Evolutionary conservation across 2,113 vertebrate species (phyloP).

Genomic region (Stigmatopora nigra): DNA sequence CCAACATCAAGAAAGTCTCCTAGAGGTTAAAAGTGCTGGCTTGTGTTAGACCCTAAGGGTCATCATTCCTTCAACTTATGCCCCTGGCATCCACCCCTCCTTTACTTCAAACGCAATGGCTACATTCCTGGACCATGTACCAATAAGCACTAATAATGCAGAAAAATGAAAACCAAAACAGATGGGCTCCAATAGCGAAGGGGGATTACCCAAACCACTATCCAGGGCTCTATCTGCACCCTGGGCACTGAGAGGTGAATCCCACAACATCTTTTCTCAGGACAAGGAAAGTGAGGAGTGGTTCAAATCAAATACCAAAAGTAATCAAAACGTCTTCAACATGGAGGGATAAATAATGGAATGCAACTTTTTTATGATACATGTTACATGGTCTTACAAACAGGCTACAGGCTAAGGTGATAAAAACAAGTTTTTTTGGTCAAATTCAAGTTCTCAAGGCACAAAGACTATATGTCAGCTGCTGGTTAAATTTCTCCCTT

Average conservation of each 20-base stretch:
- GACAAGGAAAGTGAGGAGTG: slow-evolving; percentile 40
- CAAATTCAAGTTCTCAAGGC: slow-evolving; percentile 44
- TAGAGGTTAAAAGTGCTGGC: slow-evolving; percentile 63
- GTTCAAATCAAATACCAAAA: slow-evolving; percentile 24
- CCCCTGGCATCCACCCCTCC: slow-evolving; percentile 71
- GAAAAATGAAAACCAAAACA: slow-evolving; percentile 81
- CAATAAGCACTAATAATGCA: slow-evolving; percentile 82
- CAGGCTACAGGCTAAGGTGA: neutral
- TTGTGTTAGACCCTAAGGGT: slow-evolving; percentile 74
- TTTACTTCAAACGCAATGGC: slow-evolving; percentile 75
- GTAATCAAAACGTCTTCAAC: slow-evolving; percentile 29
- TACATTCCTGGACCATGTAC: slow-evolving; percentile 78
- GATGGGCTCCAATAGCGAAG: slow-evolving; percentile 75
- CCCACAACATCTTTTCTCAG: slow-evolving; percentile 57
- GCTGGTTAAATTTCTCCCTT: slow-evolving; percentile 59
- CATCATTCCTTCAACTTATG: slow-evolving; percentile 67
- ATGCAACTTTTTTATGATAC: neutral
- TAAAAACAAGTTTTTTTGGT: slow-evolving; percentile 29
- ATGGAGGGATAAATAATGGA: slow-evolving; percentile 8
- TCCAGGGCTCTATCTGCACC: slow-evolving; percentile 71
- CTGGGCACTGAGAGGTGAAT: slow-evolving; percentile 63
- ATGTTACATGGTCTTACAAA: slow-evolving; percentile 5
- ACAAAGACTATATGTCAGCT: slow-evolving; percentile 63
- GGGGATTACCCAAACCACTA: slow-evolving; percentile 68
- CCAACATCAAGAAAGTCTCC: slow-evolving; percentile 57